Conservation (phyloP, 64 coral and sea anemone genomes). For the Montipora cactus region DNA sequence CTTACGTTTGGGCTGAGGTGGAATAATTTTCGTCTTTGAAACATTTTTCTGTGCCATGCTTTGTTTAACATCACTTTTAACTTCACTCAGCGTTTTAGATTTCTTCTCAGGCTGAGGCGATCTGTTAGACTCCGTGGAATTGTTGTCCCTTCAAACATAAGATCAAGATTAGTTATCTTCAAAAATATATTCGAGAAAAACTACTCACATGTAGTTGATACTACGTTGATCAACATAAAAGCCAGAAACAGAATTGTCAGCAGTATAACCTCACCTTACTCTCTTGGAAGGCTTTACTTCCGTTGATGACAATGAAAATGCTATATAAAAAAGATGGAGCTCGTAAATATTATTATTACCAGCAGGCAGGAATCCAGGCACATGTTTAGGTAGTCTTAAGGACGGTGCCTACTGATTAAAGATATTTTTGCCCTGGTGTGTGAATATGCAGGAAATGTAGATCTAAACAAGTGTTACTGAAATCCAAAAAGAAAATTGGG, state of each 20-base stretch:
- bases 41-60: slow-evolving; percentile 59
- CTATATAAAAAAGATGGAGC: neutral
- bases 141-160: slow-evolving; percentile 18
- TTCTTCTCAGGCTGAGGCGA: slow-evolving; percentile 82
- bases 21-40: slow-evolving; percentile 75
- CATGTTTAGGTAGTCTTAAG: no score
- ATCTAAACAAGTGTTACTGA: no score
- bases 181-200: neutral
- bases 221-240: no score
- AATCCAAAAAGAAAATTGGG: no score
- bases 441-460: no score
- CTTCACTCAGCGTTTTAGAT: slow-evolving; percentile 71
- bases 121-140: slow-evolving; percentile 54
- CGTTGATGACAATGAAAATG: neutral
- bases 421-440: no score
- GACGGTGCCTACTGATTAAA: no score
- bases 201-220: neutral
- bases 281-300: slow-evolving; percentile 77
- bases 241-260: no score
- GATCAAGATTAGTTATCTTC: neutral
- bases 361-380: no score
- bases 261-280: slow-evolving; percentile 34
- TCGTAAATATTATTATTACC: neutral
- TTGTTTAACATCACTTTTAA: slow-evolving; percentile 56
- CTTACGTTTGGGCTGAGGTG: slow-evolving; percentile 83